These are phyloP conservation scores for Apeltes quadracus DNA, from an alignment of 2,113 vertebrate species.

Conservation along the genomic window DNA sequence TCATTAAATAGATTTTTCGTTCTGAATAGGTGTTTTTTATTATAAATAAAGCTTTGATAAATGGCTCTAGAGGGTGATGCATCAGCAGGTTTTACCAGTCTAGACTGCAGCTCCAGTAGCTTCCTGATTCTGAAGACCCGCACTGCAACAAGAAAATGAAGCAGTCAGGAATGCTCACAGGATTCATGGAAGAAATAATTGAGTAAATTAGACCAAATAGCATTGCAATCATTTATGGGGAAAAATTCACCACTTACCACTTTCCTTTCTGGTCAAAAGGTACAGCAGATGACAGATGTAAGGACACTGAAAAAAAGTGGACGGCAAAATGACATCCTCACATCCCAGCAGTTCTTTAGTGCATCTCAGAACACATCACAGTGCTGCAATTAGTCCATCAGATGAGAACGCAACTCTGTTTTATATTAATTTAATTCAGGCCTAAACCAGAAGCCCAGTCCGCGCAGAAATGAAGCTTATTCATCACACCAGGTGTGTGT, in stretches of 20 bases:
- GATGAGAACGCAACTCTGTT: neutral
- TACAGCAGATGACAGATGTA: slow-evolving; percentile 89
- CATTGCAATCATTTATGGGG: neutral
- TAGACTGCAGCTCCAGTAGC: slow-evolving; percentile 88
- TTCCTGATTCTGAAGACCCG: slow-evolving; percentile 88
- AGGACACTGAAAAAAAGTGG: slow-evolving; percentile 84
- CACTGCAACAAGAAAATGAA: slow-evolving; percentile 75
- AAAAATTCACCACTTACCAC: slow-evolving; percentile 81
- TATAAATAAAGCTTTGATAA: slow-evolving; percentile 17
- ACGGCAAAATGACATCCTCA: neutral
- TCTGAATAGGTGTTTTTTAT: neutral
- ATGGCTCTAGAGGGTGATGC: neutral
- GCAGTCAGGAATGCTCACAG: neutral
- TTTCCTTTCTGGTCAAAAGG: slow-evolving; percentile 89
- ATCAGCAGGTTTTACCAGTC: slow-evolving; percentile 82
- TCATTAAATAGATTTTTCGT: neutral
- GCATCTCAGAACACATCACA: neutral
- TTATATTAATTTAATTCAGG: neutral
- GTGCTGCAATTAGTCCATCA: neutral
- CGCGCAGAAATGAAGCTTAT: neutral
- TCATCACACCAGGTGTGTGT: neutral
- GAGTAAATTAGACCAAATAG: neutral
- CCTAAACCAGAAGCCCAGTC: neutral
- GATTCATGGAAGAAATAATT: neutral
- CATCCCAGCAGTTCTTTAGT: neutral